Evolutionary conservation across 2,113 vertebrate genomes (phyloP).

Genomic region (Lethenteron camtschaticum): DNA sequence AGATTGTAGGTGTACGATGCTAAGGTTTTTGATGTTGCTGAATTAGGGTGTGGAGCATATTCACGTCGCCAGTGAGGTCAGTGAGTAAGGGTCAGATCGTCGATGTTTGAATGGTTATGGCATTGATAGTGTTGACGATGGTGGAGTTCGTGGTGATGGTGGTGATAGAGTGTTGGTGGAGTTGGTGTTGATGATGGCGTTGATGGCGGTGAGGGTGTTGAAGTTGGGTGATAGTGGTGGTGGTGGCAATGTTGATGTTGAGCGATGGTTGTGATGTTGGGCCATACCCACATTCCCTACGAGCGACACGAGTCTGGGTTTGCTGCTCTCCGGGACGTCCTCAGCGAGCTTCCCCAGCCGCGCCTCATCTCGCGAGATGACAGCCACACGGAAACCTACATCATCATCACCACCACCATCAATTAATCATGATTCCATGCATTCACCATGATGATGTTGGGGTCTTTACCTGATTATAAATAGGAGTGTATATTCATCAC

Average conservation of each 20-base stretch:
- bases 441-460: no score
- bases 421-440: no score
- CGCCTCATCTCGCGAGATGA: slow-evolving; percentile 33
- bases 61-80: no score
- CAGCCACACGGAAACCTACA: slow-evolving; percentile 30
- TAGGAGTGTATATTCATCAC: no score
- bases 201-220: background rate
- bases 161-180: background rate
- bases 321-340: slow-evolving; percentile 25
- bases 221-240: background rate
- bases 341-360: slow-evolving; percentile 28
- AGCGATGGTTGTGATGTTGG: background rate
- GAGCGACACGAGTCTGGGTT: slow-evolving; percentile 27
- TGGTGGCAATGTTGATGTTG: background rate
- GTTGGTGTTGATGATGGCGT: background rate
- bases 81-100: background rate
- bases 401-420: no score
- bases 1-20: no score
- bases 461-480: no score
- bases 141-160: background rate
- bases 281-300: slow-evolving; percentile 38
- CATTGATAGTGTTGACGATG: background rate
- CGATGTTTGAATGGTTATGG: background rate
- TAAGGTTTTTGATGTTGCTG: no score
- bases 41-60: no score